These are phyloP conservation scores for Apamea epomidion DNA, from an alignment of 2,888 invertebrate species.

Conservation along the genomic window DNA sequence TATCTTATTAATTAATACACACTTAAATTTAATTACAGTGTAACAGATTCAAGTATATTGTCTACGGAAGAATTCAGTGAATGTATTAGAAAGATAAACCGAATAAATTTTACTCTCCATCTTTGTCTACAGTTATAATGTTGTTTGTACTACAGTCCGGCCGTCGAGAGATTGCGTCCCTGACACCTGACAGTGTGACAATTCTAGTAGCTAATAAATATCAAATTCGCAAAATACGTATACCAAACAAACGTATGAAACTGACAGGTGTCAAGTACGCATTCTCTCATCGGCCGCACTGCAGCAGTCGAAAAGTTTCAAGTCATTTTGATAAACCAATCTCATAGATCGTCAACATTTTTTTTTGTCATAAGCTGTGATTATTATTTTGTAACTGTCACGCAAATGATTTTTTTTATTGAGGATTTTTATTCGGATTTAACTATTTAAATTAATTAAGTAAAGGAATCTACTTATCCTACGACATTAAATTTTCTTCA, in stretches of 20 bases:
- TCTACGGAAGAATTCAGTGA: constrained; percentile 39
- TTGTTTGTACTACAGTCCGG: too few relatives aligned
- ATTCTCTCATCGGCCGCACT: too few relatives aligned
- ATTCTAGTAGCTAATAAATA: too few relatives aligned
- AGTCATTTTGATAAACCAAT: constrained; percentile 2
- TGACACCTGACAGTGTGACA: too few relatives aligned
- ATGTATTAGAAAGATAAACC: constrained; percentile 43
- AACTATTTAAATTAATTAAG: background rate
- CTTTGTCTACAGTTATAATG: background rate
- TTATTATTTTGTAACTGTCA: too few relatives aligned
- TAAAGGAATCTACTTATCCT: background rate
- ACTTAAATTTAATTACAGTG: constrained; percentile 34
- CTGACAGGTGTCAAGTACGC: too few relatives aligned
- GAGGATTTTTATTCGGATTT: background rate
- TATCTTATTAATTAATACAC: constrained; percentile 26
- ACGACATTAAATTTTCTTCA: background rate
- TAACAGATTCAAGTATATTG: constrained; percentile 26
- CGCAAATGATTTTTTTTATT: background rate
- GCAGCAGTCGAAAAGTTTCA: background rate
- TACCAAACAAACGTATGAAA: too few relatives aligned
- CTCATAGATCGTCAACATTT: background rate
- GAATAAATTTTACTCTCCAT: constrained; percentile 22
- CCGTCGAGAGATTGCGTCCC: too few relatives aligned
- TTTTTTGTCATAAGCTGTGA: background rate
- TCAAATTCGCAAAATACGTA: too few relatives aligned